Conservation (phyloP, 23 tunicate species). For the Halocynthia aurantium region DNA sequence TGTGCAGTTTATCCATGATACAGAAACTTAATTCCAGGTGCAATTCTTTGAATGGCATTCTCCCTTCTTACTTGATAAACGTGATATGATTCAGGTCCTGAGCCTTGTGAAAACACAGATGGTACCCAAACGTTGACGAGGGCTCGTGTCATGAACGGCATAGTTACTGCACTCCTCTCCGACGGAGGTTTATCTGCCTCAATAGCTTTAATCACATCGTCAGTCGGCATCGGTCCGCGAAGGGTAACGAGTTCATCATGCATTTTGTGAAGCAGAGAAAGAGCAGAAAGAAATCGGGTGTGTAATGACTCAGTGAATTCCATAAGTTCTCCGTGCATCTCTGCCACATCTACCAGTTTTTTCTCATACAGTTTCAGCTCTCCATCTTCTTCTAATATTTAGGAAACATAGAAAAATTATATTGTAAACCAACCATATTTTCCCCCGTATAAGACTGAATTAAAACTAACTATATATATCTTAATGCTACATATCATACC, state of each 20-base stretch:
- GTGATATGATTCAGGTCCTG: conserved; percentile 75
- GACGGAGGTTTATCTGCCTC: conserved; percentile 57
- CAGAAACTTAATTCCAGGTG: not conserved
- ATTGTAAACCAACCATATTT: too few species aligned
- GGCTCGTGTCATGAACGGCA: conserved; percentile 31
- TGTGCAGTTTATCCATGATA: not conserved
- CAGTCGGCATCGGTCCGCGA: conserved; percentile 90
- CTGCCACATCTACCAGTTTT: conserved; percentile 80
- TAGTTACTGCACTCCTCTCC: not conserved
- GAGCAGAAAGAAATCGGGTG: conserved; percentile 50
- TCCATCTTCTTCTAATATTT: not conserved
- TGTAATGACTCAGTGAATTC: conserved; percentile 80
- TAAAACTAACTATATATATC: too few species aligned
- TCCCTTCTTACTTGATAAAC: conserved; percentile 48
- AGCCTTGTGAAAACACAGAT: conserved; percentile 59
- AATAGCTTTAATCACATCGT: conserved; percentile 45
- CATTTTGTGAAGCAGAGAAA: conserved; percentile 54
- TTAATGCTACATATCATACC: too few species aligned
- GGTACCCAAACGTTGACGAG: conserved; percentile 91
- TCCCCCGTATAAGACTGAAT: too few species aligned
- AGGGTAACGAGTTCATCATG: conserved; percentile 72
- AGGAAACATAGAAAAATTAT: too few species aligned
- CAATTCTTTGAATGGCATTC: not conserved
- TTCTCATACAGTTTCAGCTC: conserved; percentile 28
- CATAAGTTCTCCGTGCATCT: conserved; percentile 94